Conservation (phyloP, 2,888 invertebrate genomes). For the Galerucella nymphaeae region DNA sequence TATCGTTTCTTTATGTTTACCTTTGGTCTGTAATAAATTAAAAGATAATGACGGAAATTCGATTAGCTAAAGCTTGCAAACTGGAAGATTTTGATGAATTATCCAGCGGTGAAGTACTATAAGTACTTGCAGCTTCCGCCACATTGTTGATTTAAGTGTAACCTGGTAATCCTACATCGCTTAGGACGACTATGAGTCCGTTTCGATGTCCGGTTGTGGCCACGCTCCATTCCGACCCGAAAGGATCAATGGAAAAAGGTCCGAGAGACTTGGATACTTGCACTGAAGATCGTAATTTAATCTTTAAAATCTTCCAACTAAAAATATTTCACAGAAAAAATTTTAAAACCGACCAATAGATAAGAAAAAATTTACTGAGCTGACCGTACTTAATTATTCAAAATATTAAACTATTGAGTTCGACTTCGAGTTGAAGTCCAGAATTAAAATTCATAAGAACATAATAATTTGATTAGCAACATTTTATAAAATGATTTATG, state of each 20-base stretch:
- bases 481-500: too few species aligned
- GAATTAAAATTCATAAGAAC: too few species aligned
- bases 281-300: conserved; percentile 16
- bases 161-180: conserved; percentile 50
- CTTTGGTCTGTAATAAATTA: too few species aligned
- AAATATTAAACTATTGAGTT: too few species aligned
- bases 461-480: too few species aligned
- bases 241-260: conserved; percentile 27
- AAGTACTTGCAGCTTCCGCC: conserved; percentile 14
- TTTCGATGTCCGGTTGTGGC: conserved; percentile 54
- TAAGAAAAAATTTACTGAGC: too few species aligned
- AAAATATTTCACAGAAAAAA: too few species aligned
- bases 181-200: conserved; percentile 50
- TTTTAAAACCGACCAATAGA: too few species aligned
- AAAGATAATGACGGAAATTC: conserved; percentile 27
- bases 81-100: conserved; percentile 47
- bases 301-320: background rate
- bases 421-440: too few species aligned
- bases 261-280: conserved; percentile 35
- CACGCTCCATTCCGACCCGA: conserved; percentile 52
- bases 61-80: conserved; percentile 48
- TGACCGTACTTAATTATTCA: too few species aligned
- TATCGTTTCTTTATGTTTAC: too few species aligned
- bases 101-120: conserved; percentile 36
- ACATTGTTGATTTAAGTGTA: conserved; percentile 48